Evolutionary conservation across 35 echinoderm and acorn worm species (phyloP).

Genomic region (Ophiothrix spiculata): DNA sequence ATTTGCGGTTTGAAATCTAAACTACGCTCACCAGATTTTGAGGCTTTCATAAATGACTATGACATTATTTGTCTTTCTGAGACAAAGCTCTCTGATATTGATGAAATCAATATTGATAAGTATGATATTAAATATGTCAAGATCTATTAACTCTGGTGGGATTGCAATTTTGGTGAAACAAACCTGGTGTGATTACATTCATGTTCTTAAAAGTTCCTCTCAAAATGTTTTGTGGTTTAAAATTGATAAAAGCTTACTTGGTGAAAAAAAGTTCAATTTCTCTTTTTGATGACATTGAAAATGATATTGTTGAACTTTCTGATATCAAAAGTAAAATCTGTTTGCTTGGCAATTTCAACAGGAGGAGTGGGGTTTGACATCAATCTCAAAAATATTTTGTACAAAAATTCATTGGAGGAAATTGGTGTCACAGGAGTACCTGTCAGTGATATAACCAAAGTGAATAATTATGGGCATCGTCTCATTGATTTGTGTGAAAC

Average conservation of each 20-base stretch:
- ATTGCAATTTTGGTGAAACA: neutral
- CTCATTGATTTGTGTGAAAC: neutral
- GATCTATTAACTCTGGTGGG: neutral
- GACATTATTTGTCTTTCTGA: neutral
- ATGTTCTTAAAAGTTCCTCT: neutral
- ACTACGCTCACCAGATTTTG: neutral
- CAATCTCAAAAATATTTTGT: neutral
- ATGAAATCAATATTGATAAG: neutral
- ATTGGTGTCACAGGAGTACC: no score
- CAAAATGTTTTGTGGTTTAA: neutral
- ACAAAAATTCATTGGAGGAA: neutral
- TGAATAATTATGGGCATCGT: neutral
- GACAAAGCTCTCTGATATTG: neutral
- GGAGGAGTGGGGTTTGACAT: neutral
- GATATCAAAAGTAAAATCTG: neutral
- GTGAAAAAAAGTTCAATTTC: neutral
- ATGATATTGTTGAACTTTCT: neutral
- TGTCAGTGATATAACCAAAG: neutral
- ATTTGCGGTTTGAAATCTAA: neutral
- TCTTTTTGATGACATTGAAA: neutral
- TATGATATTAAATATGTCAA: neutral
- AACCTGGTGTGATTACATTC: neutral
- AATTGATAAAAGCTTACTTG: neutral
- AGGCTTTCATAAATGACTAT: neutral
- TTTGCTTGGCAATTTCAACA: neutral